phyloP scores from a whole-genome alignment of 2,888 invertebrate genomes.

The Lasioglossum figueresi region DNA sequence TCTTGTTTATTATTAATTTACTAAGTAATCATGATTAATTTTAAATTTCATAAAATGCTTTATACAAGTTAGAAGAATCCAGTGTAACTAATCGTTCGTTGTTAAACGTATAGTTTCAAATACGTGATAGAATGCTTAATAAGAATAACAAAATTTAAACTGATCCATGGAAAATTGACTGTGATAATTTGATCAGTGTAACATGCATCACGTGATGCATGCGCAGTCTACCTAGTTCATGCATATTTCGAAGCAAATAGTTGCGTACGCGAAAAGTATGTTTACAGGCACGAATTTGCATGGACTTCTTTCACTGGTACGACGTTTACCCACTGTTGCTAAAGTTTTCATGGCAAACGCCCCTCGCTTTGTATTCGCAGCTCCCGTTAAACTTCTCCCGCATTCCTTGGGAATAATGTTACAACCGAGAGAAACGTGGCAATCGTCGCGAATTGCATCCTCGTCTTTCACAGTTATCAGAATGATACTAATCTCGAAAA shows the following conservation, averaged over 20 bases:
- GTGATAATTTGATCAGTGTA: not conserved
- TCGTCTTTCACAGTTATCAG: not conserved
- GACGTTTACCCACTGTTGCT: constrained; percentile 9
- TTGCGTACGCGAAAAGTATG: not conserved
- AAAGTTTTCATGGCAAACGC: not conserved
- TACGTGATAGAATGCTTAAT: too few relatives aligned
- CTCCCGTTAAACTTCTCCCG: not conserved
- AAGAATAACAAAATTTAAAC: not conserved
- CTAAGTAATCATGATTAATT: too few relatives aligned
- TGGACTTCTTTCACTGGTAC: not conserved
- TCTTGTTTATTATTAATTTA: too few relatives aligned
- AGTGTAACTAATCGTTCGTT: too few relatives aligned
- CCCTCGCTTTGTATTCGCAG: constrained; percentile 2
- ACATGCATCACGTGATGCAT: not conserved
- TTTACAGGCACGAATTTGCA: not conserved
- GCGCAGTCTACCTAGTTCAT: not conserved
- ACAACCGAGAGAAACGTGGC: not conserved
- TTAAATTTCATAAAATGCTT: too few relatives aligned
- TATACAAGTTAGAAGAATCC: too few relatives aligned
- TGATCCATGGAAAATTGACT: not conserved
- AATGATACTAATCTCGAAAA: not conserved
- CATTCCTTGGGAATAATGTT: not conserved
- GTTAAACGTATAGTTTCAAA: too few relatives aligned
- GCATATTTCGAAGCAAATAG: not conserved
- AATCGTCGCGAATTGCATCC: not conserved